Base-by-base conservation (phyloP, 2,113 vertebrate genomes). In the Clarias magur region DNA sequence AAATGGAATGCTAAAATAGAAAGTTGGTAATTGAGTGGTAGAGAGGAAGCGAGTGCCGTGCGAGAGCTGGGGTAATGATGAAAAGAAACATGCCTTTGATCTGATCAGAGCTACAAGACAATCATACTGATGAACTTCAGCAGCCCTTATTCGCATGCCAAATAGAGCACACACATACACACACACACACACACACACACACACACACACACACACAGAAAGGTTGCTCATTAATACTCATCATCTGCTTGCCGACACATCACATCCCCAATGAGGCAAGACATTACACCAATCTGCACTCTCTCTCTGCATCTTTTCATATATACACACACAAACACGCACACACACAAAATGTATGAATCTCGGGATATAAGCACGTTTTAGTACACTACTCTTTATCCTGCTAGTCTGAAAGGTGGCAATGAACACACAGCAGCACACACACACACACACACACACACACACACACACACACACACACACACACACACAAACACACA, bases 161-260 rank as follows among this genome's bases (percentile, higher is more conserved):
- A 30, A 63, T 80, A 62, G 68, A 57, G 25, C 7, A 19, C 57
- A 21, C 34, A 34, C 57, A 57, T 54, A 83, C 70, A 79, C 42
- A 68, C 70, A 57, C 23, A 72, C 83, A 82, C 75, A 68, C 83
- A 65, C 48, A 86, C 70, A 82, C 60, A 79, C 63, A 76, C 72
- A 82, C 34, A 60, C 72, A 68, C 70, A 57, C 23, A 72, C 83
- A 82, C 75, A 68, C 83, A 65, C 48, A 86, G 54, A 68, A 83
- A 70, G 75, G 54, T 72, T 85, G 68, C 88, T 93, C 90, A 90
- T 90, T 91, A 93, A 88, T 86, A 88, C 89, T 88, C 84, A 87
- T 89, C 83, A 85, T 81, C 81, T 83, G 84, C 87, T 79, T 89
- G 68, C 86, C 72, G 54, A 90, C 80, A 85, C 88, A 89, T 87